phyloP scores from a whole-genome alignment of 2,888 invertebrate genomes.

The Pimpla rufipes region DNA sequence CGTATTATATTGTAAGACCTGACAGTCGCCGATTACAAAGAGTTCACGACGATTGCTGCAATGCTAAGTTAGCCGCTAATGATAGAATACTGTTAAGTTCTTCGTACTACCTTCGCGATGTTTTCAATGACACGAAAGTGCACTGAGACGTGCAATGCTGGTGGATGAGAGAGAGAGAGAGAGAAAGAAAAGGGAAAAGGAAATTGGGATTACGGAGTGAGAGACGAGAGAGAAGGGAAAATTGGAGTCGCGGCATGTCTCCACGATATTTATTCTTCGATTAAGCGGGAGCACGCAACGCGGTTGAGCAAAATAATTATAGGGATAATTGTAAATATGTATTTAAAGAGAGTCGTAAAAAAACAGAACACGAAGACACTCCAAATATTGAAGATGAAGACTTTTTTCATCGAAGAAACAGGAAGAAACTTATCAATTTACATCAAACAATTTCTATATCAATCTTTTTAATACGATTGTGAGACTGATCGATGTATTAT shows the following conservation, averaged over 20 bases:
- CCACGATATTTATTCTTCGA: slow-evolving; percentile 63
- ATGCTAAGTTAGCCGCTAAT: slow-evolving; percentile 44
- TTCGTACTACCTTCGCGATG: slow-evolving; percentile 42
- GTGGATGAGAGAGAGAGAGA: slow-evolving; percentile 9
- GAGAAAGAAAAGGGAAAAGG: too few relatives aligned
- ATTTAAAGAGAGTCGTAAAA: slow-evolving; percentile 57
- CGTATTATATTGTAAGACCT: slow-evolving; percentile 61
- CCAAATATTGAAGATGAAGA: slow-evolving; percentile 56
- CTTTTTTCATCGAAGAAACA: slow-evolving; percentile 49
- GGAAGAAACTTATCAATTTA: slow-evolving; percentile 62
- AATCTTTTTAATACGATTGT: slow-evolving; percentile 81
- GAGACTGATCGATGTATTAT: slow-evolving; percentile 85
- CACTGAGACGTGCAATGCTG: slow-evolving; percentile 41
- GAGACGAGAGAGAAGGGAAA: slow-evolving; percentile 8
- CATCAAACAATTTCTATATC: slow-evolving; percentile 71
- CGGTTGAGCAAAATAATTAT: slow-evolving; percentile 54
- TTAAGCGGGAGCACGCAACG: slow-evolving; percentile 37
- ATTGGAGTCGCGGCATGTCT: slow-evolving; percentile 42
- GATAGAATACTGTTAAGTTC: slow-evolving; percentile 43
- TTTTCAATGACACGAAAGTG: slow-evolving; percentile 40
- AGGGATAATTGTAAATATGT: slow-evolving; percentile 68
- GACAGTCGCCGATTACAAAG: slow-evolving; percentile 62
- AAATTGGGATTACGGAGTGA: background rate
- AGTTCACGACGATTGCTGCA: slow-evolving; percentile 52
- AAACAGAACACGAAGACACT: slow-evolving; percentile 46